These are phyloP conservation scores for Trachelus iudaicus DNA, from an alignment of 2,888 invertebrate genomes.

Conservation along the genomic window DNA sequence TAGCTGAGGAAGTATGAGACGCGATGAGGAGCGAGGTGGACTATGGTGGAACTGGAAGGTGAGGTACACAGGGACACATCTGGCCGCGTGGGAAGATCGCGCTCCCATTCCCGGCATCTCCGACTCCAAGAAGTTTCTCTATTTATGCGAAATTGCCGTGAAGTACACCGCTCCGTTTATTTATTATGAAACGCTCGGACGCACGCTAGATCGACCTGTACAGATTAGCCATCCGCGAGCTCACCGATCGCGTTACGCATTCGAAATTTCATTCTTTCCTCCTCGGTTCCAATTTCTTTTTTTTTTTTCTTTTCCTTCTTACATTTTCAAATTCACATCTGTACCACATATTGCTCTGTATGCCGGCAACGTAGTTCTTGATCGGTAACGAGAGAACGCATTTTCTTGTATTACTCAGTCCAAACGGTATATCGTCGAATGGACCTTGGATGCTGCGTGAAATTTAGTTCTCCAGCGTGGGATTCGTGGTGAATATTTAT, in stretches of 20 bases:
- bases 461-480: neutral
- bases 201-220: slow-evolving; percentile 27
- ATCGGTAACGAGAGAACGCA: neutral
- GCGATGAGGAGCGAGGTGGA: neutral
- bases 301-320: neutral
- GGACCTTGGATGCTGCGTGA: neutral
- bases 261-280: slow-evolving; percentile 1
- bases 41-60: neutral
- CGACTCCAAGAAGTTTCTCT: slow-evolving; percentile 34
- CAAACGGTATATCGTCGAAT: neutral
- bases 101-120: slow-evolving; percentile 49
- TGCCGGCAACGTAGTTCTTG: neutral
- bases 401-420: neutral
- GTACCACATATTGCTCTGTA: neutral
- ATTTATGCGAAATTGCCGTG: slow-evolving; percentile 39
- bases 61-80: slow-evolving; percentile 32
- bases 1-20: neutral
- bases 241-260: neutral
- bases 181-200: slow-evolving; percentile 29
- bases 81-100: slow-evolving; percentile 59
- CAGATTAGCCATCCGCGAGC: slow-evolving; percentile 18
- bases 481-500: neutral
- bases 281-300: neutral
- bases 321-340: neutral
- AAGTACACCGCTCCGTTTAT: slow-evolving; percentile 22